A percentile compares a stretch with the other conserved stretches of the same genome.
Evolutionary conservation across 2,888 invertebrate genomes (phyloP).

Genomic region (Spisula solida): DNA sequence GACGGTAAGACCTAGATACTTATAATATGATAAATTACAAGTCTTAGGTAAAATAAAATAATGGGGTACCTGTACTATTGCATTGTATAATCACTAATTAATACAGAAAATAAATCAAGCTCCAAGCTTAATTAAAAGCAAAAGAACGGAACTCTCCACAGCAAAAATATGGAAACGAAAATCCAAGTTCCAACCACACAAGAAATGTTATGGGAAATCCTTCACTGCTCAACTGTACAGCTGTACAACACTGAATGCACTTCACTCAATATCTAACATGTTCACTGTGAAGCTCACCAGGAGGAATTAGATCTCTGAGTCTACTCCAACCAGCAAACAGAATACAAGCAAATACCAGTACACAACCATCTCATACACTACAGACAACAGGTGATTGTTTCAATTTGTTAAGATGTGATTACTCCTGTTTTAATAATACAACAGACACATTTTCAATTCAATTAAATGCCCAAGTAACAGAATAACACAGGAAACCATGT

Average conservation of each 20-base stretch:
- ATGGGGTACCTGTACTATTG: neutral
- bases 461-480: no score
- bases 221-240: neutral
- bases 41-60: neutral
- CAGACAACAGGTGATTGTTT: conserved; percentile 34
- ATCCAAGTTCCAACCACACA: neutral
- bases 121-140: neutral
- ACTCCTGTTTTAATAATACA: no score
- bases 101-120: neutral
- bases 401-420: neutral
- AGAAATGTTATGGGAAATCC: neutral
- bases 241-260: neutral
- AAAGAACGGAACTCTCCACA: neutral
- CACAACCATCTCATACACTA: neutral
- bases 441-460: no score
- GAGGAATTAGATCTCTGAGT: conserved; percentile 2
- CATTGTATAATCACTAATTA: neutral
- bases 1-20: no score
- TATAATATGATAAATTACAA: no score
- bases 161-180: neutral
- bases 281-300: conserved; percentile 24
- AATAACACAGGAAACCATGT: no score
- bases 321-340: neutral
- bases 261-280: neutral
- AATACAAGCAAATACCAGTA: neutral